Conservation (phyloP, 2,113 vertebrate genomes). For the Oncorhynchus gorbuscha region DNA sequence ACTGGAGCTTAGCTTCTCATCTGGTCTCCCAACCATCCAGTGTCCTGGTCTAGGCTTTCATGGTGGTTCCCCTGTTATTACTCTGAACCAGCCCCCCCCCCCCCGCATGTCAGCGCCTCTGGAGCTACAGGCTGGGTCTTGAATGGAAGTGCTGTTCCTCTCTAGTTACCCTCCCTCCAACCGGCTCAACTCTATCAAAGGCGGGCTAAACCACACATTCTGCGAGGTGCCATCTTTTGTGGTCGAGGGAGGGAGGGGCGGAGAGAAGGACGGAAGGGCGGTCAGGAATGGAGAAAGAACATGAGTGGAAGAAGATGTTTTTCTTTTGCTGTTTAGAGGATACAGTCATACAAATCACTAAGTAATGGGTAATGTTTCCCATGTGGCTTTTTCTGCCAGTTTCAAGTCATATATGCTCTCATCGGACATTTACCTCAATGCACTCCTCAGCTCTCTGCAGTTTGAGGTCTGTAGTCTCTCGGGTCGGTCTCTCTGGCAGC, state of each 20-base stretch:
- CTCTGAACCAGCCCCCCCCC: background rate
- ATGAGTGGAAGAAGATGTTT: slow-evolving; percentile 30
- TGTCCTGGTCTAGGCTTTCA: background rate
- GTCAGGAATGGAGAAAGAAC: slow-evolving; percentile 28
- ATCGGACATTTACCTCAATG: slow-evolving; percentile 28
- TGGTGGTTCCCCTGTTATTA: background rate
- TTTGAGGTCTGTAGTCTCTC: slow-evolving; percentile 13
- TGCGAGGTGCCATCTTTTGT: slow-evolving; percentile 55
- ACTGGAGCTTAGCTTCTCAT: background rate
- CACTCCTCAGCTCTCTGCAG: slow-evolving; percentile 13
- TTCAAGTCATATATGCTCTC: slow-evolving; percentile 20
- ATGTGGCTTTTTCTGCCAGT: slow-evolving; percentile 25
- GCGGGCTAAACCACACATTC: slow-evolving; percentile 53
- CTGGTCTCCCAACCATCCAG: background rate
- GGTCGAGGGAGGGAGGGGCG: slow-evolving; percentile 7
- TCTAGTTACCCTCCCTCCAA: slow-evolving; percentile 30
- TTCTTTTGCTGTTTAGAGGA: slow-evolving; percentile 35
- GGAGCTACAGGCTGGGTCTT: slow-evolving; percentile 37
- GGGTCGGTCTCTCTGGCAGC: slow-evolving; percentile 20
- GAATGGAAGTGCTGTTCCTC: slow-evolving; percentile 62
- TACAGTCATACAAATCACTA: slow-evolving; percentile 28
- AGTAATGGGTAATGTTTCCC: slow-evolving; percentile 43
- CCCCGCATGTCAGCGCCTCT: slow-evolving; percentile 18
- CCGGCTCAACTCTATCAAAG: slow-evolving; percentile 57
- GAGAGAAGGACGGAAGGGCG: background rate